phyloP scores from a whole-genome alignment of 2,888 invertebrate species.

The Thymelicus lineola region DNA sequence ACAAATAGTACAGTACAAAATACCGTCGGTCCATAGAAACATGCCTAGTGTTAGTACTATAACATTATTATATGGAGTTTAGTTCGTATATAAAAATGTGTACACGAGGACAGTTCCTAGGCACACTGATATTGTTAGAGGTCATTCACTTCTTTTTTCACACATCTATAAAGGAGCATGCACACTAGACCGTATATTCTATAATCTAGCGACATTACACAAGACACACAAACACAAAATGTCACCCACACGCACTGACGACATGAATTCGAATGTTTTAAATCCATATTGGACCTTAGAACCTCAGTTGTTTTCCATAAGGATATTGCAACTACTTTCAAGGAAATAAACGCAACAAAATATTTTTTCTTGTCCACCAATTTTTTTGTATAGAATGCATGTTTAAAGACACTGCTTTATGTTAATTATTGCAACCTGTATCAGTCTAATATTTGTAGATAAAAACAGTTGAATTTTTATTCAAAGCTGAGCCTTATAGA shows the following conservation, averaged over 20 bases:
- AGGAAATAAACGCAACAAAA: too few species aligned
- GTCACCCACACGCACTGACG: conserved; percentile 11
- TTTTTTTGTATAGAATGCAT: too few species aligned
- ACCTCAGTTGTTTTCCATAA: too few species aligned
- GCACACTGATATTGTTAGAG: conserved; percentile 49
- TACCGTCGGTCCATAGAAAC: conserved; percentile 19
- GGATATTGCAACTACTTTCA: too few species aligned
- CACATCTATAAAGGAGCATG: conserved; percentile 49
- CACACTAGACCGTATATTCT: conserved; percentile 40
- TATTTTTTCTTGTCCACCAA: too few species aligned
- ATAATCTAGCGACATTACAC: conserved; percentile 30
- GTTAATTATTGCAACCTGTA: too few species aligned
- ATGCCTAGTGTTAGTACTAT: conserved; percentile 38
- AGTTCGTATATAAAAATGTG: conserved; percentile 23
- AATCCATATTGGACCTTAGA: not conserved
- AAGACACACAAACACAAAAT: conserved; percentile 16
- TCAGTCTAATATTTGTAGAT: too few species aligned
- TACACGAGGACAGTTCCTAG: conserved; percentile 18
- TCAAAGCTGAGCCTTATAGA: too few species aligned
- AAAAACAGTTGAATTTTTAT: too few species aligned
- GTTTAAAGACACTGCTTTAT: too few species aligned
- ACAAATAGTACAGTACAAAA: not conserved
- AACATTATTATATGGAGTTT: conserved; percentile 13
- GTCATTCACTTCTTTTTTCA: conserved; percentile 83
- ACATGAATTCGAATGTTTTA: conserved; percentile 37